These are phyloP conservation scores for Pseudochromis fuscus DNA, from an alignment of 2,797 vertebrate species.

Conservation along the genomic window DNA sequence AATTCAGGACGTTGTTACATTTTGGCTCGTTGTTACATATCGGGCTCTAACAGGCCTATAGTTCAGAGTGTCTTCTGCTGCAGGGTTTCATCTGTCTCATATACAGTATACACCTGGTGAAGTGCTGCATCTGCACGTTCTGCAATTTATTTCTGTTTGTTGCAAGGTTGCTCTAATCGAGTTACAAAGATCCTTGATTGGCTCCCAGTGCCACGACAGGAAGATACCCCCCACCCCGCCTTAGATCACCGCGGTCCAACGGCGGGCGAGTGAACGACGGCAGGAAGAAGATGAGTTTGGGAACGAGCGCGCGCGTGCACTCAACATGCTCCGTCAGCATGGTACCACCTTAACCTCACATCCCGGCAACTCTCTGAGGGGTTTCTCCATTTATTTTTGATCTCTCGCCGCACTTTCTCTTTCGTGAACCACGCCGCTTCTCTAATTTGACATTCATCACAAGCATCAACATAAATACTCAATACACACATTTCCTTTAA, in stretches of 20 bases:
- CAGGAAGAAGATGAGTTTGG: constrained; percentile 58
- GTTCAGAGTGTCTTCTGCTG: constrained; percentile 3
- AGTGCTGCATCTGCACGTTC: constrained; percentile 65
- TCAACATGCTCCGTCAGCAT: constrained; percentile 74
- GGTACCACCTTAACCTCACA: constrained; percentile 75
- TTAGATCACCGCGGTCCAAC: constrained; percentile 50
- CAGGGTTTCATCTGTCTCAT: constrained; percentile 27
- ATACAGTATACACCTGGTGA: constrained; percentile 34
- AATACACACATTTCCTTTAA: constrained; percentile 69
- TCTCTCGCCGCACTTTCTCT: constrained; percentile 26
- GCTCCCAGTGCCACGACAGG: constrained; percentile 57
- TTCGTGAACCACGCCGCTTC: constrained; percentile 40
- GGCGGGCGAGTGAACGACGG: constrained; percentile 61
- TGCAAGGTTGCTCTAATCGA: constrained; percentile 63
- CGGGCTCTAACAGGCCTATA: no score
- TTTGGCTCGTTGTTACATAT: no score
- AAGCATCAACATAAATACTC: constrained; percentile 67
- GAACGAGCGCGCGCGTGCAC: constrained; percentile 31
- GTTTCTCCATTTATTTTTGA: constrained; percentile 52
- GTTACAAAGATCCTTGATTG: constrained; percentile 64
- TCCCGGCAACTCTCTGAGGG: constrained; percentile 62
- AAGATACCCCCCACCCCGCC: constrained; percentile 44
- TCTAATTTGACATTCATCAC: constrained; percentile 67
- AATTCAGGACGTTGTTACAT: no score
- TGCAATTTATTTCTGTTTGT: constrained; percentile 59